Evolutionary conservation across 2,113 vertebrate genomes (phyloP).

Genomic region (Lamprotornis superbus): DNA sequence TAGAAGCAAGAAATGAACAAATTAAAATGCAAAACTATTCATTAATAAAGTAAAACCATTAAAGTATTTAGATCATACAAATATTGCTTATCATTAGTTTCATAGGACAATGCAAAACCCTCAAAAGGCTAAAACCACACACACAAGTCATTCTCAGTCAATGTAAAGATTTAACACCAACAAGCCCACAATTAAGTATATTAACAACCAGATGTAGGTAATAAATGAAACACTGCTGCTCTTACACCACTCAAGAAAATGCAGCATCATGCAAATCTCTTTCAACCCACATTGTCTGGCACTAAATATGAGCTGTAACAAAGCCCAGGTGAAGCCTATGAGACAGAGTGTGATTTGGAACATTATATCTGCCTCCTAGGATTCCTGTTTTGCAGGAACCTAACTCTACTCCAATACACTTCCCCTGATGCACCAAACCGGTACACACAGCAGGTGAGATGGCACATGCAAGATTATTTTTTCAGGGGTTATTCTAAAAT

Average conservation of each 20-base stretch:
- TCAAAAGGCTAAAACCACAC: background rate
- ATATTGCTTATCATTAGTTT: background rate
- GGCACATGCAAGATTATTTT: background rate
- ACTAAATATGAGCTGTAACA: background rate
- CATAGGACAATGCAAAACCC: background rate
- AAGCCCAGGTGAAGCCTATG: background rate
- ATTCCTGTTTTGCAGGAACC: background rate
- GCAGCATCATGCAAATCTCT: background rate
- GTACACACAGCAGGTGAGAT: background rate
- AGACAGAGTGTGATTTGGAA: background rate
- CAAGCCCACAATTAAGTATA: background rate
- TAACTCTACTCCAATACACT: background rate
- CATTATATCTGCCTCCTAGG: background rate
- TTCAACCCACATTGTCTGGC: background rate
- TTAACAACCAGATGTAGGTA: background rate
- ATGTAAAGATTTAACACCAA: background rate
- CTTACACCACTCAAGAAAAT: background rate
- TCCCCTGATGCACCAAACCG: background rate
- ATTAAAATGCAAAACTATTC: background rate
- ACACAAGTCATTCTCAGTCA: background rate
- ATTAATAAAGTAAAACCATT: background rate
- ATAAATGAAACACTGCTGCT: background rate
- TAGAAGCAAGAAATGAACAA: background rate
- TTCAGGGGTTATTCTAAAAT: conserved; percentile 33
- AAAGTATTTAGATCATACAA: background rate